Evolutionary conservation across 2,113 vertebrate genomes (phyloP).

Genomic region (Axis porcinus): DNA sequence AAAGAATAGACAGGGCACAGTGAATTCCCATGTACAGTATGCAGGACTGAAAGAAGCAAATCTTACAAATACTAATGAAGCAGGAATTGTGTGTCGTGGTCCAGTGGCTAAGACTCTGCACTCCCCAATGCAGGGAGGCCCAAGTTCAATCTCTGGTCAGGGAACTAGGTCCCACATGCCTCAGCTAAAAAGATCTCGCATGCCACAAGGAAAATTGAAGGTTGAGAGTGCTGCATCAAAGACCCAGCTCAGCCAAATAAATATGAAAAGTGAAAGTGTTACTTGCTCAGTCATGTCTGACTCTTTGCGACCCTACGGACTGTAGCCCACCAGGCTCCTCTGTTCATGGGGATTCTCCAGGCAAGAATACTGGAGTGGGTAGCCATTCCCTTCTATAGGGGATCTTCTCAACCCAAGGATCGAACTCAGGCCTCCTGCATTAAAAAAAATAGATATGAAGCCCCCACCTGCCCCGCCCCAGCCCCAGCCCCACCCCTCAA

Average conservation of each 20-base stretch:
- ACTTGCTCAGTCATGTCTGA: neutral
- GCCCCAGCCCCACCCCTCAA: neutral
- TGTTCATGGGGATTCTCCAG: neutral
- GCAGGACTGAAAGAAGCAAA: neutral
- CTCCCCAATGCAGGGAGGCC: neutral
- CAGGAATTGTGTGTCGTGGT: neutral
- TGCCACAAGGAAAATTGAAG: neutral
- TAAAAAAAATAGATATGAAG: neutral
- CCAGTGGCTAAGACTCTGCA: neutral
- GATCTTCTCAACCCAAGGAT: neutral
- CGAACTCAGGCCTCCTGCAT: neutral
- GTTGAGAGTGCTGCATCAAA: neutral
- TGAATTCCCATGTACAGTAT: neutral
- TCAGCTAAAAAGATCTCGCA: neutral
- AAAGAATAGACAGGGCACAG: neutral
- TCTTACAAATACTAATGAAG: neutral
- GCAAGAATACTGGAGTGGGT: neutral
- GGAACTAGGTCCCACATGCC: neutral
- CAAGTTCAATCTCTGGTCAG: neutral
- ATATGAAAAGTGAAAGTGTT: neutral
- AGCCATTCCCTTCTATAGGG: neutral
- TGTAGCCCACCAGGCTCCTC: neutral
- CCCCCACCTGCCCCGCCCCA: neutral
- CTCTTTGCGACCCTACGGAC: fast-evolving
- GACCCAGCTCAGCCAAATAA: neutral